Conservation (phyloP, 2,888 invertebrate species). For the Exephanes ischioxanthus region DNA sequence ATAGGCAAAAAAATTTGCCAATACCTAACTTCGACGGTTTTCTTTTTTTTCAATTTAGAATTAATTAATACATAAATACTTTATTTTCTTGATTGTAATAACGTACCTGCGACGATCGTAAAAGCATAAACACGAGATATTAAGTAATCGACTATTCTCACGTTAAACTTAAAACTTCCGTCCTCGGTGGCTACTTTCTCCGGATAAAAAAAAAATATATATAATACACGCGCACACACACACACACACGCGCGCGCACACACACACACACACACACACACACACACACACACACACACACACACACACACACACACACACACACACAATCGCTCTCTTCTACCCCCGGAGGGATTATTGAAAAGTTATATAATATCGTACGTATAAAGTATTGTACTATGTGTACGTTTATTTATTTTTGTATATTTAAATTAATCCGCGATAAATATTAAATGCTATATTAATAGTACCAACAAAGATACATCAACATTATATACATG, state of each 20-base stretch:
- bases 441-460: slow-evolving; percentile 30
- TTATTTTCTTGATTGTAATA: slow-evolving; percentile 11
- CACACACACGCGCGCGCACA: not conserved
- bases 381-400: slow-evolving; percentile 39
- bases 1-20: not conserved
- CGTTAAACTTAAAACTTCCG: slow-evolving; percentile 57
- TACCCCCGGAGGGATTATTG: slow-evolving; percentile 35
- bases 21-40: not conserved
- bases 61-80: not conserved
- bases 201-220: slow-evolving; percentile 25
- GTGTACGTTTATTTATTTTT: slow-evolving; percentile 66
- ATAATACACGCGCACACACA: not conserved
- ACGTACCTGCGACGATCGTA: slow-evolving; percentile 53
- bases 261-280: not conserved
- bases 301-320: not conserved
- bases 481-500: slow-evolving; percentile 41
- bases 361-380: slow-evolving; percentile 34
- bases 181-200: slow-evolving; percentile 58
- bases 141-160: slow-evolving; percentile 21
- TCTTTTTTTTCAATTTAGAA: not conserved
- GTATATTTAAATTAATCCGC: slow-evolving; percentile 53
- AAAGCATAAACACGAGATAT: slow-evolving; percentile 18
- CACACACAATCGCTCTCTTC: slow-evolving; percentile 18
- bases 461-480: slow-evolving; percentile 26
- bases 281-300: not conserved